These are phyloP conservation scores for Caranx ignobilis DNA, from an alignment of 2,113 vertebrate species.

Conservation along the genomic window DNA sequence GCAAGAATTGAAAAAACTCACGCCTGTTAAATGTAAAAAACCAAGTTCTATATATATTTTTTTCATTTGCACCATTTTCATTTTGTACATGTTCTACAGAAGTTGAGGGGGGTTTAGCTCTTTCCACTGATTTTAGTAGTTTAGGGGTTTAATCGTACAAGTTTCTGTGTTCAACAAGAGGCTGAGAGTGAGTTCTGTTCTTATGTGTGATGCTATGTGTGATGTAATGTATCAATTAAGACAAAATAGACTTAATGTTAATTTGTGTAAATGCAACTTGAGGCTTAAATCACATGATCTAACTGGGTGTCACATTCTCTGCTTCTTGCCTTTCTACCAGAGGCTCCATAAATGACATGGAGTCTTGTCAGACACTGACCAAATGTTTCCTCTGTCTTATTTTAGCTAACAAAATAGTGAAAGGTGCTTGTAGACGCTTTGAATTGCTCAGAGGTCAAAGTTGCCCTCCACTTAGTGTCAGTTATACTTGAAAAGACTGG, in stretches of 20 bases:
- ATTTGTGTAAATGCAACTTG: background rate
- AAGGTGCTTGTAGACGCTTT: background rate
- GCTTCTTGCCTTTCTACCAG: background rate
- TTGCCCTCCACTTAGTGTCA: no score
- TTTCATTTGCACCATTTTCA: conserved; percentile 17
- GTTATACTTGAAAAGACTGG: background rate
- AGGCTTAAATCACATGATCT: background rate
- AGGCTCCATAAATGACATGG: background rate
- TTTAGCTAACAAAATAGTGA: background rate
- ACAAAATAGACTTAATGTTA: background rate
- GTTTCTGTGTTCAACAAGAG: background rate
- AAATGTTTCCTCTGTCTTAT: background rate
- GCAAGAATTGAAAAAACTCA: conserved; percentile 18
- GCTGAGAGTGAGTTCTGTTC: background rate
- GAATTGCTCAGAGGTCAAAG: no score
- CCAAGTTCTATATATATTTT: background rate
- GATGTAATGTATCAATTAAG: no score
- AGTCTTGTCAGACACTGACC: background rate
- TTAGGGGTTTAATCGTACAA: no score
- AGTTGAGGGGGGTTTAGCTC: no score
- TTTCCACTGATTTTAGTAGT: no score
- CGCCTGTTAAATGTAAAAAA: conserved; percentile 39
- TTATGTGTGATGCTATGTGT: no score
- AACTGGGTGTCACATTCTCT: background rate
- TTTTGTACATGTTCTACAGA: background rate